Conservation (phyloP, 2,113 vertebrate species). For the Miniopterus natalensis region DNA sequence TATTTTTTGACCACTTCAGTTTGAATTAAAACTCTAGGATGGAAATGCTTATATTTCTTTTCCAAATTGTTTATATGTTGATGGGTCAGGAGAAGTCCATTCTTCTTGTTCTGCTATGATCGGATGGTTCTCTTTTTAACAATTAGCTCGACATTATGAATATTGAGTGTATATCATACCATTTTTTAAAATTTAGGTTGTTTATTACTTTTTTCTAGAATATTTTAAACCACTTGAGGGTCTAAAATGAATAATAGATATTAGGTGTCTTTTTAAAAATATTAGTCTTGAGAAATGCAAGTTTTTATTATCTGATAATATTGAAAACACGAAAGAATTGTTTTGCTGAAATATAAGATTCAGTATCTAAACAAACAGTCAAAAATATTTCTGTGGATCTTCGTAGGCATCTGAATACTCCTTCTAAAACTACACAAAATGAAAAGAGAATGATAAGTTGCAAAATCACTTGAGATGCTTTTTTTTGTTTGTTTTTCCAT, state of each 20-base stretch:
- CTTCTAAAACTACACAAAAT: not conserved
- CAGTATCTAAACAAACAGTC: not conserved
- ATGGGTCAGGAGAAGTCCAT: not conserved
- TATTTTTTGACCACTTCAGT: not conserved
- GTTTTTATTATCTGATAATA: not conserved
- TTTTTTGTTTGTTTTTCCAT: not conserved
- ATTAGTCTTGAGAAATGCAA: not conserved
- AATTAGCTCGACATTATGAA: not conserved
- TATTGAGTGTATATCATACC: not conserved
- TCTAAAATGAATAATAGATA: not conserved
- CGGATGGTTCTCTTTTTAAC: not conserved
- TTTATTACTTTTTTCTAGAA: not conserved
- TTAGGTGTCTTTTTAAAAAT: not conserved
- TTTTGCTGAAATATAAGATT: not conserved
- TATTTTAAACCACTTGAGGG: not conserved
- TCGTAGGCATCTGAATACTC: not conserved
- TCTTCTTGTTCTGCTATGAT: not conserved
- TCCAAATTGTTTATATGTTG: conserved; percentile 5
- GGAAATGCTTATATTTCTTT: conserved; percentile 23
- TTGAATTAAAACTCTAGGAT: not conserved
- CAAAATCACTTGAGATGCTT: not conserved
- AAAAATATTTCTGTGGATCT: not conserved
- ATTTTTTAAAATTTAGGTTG: not conserved
- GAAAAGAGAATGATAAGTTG: not conserved
- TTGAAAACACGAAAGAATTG: not conserved